phyloP scores from a whole-genome alignment of 2,888 invertebrate species.

The Carcina quercana region DNA sequence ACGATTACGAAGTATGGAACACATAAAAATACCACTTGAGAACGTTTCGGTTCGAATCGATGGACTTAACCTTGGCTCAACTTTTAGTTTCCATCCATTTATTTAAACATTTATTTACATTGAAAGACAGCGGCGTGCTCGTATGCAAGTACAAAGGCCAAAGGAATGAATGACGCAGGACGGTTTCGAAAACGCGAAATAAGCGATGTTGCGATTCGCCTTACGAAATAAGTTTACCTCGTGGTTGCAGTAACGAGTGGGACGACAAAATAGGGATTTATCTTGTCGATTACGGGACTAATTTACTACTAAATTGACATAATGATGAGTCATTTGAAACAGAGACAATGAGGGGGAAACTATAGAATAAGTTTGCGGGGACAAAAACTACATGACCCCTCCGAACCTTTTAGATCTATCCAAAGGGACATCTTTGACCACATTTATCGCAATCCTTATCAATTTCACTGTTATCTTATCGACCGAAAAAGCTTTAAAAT shows the following conservation, averaged over 20 bases:
- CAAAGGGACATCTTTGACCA: constrained; percentile 10
- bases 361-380: too few relatives aligned
- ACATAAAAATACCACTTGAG: constrained; percentile 3
- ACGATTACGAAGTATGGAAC: too few relatives aligned
- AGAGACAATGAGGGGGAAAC: not conserved
- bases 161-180: constrained; percentile 64
- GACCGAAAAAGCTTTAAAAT: constrained; percentile 34
- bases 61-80: constrained; percentile 7
- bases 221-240: constrained; percentile 65
- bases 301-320: constrained; percentile 17
- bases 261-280: constrained; percentile 67
- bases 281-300: constrained; percentile 40
- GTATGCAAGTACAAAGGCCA: constrained; percentile 42
- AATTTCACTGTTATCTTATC: constrained; percentile 64
- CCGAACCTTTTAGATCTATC: not conserved
- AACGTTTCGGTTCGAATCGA: constrained; percentile 6
- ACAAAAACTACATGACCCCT: too few relatives aligned
- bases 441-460: constrained; percentile 36
- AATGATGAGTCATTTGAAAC: constrained; percentile 16
- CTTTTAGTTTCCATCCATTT: constrained; percentile 5
- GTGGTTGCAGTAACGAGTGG: constrained; percentile 67
- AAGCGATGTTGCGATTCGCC: constrained; percentile 68
- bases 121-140: constrained; percentile 23
- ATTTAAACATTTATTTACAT: constrained; percentile 2
- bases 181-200: constrained; percentile 71